phyloP scores from a whole-genome alignment of 2,888 invertebrate genomes.

The Gastracanthus pulcherrimus region DNA sequence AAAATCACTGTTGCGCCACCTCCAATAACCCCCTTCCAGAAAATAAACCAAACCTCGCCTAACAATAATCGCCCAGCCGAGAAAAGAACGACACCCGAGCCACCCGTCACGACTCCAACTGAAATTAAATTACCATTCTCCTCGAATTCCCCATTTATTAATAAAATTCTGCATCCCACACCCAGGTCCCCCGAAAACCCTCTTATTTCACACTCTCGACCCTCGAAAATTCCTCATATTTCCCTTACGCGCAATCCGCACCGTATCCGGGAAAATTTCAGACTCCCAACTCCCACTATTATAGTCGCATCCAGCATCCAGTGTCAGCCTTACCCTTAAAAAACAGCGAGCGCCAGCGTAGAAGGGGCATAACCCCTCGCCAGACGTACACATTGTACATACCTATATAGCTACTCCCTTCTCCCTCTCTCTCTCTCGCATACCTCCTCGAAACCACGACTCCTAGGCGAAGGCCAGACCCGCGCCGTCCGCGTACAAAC shows the following conservation, averaged over 20 bases:
- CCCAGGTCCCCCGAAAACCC: not conserved
- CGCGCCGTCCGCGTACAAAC: too few relatives aligned
- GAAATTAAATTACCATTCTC: conserved; percentile 36
- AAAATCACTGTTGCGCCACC: too few relatives aligned
- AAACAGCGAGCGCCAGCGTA: not conserved
- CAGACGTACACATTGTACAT: not conserved
- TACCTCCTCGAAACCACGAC: not conserved
- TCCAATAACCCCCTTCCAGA: too few relatives aligned
- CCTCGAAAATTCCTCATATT: conserved; percentile 39
- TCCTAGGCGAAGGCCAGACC: not conserved
- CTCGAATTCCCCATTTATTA: conserved; percentile 20
- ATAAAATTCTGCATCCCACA: conserved; percentile 4
- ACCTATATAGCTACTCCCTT: not conserved
- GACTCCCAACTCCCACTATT: not conserved
- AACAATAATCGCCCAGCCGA: not conserved
- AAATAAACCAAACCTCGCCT: not conserved
- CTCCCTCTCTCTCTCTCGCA: not conserved
- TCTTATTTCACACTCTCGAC: too few relatives aligned
- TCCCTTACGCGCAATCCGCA: not conserved
- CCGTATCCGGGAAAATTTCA: not conserved
- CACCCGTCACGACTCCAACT: not conserved
- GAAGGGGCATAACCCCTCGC: conserved; percentile 38
- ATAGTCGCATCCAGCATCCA: not conserved
- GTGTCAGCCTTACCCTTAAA: not conserved
- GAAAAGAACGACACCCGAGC: not conserved